Conservation (phyloP, 1,140 invertebrate genomes). For the Adelges cooleyi region DNA sequence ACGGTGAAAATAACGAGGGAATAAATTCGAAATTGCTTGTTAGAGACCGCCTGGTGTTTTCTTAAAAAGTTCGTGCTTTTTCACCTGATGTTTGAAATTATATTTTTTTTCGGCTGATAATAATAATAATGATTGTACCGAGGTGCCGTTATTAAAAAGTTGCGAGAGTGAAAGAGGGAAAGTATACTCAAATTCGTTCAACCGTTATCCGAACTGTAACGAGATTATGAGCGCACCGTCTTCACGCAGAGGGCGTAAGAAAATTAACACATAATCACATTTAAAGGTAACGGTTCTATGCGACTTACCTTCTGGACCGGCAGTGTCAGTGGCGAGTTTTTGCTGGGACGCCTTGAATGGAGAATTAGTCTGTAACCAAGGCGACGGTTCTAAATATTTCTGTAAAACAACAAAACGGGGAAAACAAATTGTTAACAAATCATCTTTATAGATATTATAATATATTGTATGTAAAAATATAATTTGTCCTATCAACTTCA, state of each 20-base stretch:
- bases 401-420: neutral
- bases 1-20: conserved; percentile 25
- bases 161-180: neutral
- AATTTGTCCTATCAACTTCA: neutral
- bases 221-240: neutral
- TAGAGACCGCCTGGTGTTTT: conserved; percentile 23
- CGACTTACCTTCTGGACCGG: conserved; percentile 22
- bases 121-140: conserved; percentile 16
- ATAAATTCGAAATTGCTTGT: conserved; percentile 28
- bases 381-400: conserved; percentile 17
- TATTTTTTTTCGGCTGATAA: conserved; percentile 8
- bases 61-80: conserved; percentile 24
- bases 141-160: conserved; percentile 28
- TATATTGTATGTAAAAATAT: too few species aligned
- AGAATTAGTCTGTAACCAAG: conserved; percentile 20
- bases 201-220: conserved; percentile 19
- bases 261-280: too few species aligned
- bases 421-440: neutral
- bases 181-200: conserved; percentile 20
- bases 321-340: conserved; percentile 26
- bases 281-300: neutral
- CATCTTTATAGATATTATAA: too few species aligned
- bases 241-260: neutral
- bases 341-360: conserved; percentile 17
- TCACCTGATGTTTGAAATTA: conserved; percentile 24